Base-by-base conservation (phyloP, 2,113 vertebrate genomes). In the Noturus placidus region DNA sequence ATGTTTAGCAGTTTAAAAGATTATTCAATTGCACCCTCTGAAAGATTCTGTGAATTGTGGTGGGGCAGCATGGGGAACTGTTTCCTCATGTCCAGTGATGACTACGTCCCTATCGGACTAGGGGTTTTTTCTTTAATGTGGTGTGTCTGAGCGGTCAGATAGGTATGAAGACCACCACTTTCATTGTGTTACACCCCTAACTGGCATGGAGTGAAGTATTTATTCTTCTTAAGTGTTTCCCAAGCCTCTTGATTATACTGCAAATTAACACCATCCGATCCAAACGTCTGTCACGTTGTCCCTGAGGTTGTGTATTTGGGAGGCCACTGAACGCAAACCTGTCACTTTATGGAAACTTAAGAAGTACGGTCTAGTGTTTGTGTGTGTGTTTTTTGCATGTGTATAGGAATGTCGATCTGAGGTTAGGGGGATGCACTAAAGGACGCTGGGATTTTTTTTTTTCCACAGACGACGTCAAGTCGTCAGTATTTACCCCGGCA, bases 401-500 rank as follows among this genome's bases (percentile, higher is more conserved):
- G 46, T 87, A 50, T 35, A 84, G 42, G 42, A 65, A 46, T 56
- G 81, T 69, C 83, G 87, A 82, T 76, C 86, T 88, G 86, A 88
- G 67, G 76, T 89, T 77, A 83, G 80, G 86, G 88, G 86, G 89
- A 65, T 76, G 88, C 42, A 74, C 54, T 52, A 84, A 87, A 83
- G 79, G 63, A 72, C 38, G 79, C 78, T 35, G 59, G 46, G 87
- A 81, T 89, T 91, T 87, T 94, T 94, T 94, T 94, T 94, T 94
- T 94, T 94, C 92, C 92, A 92, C 92, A 88, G 96, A 94, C 95
- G 94, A 96, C 96, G 96, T 95, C 95, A 94, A 97, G 96, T 95
- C 95, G 94, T 95, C 95, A 96, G 94, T 93, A 93, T 95, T 96
- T 85, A 96, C 94, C 93, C 93, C 93, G 92, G 94, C 92, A 92